A percentile compares a stretch with the other conserved stretches of the same genome.
Evolutionary conservation across 1,140 invertebrate genomes (phyloP).

Genomic region (Grapholita molesta): DNA sequence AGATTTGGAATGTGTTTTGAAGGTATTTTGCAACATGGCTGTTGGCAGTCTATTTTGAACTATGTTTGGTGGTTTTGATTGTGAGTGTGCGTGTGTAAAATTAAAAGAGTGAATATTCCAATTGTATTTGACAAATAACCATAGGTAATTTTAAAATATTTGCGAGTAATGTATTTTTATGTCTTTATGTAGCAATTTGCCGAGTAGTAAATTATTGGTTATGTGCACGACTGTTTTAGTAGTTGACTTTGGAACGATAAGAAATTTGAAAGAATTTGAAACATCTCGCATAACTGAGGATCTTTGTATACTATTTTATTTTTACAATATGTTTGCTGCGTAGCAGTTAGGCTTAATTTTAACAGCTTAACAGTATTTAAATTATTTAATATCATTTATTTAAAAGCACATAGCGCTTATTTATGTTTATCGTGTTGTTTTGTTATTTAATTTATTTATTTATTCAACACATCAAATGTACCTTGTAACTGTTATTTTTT

Average conservation of each 20-base stretch:
- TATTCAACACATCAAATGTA: not conserved
- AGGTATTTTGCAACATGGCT: not conserved
- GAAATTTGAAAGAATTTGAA: too few relatives aligned
- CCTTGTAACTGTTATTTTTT: conserved; percentile 1
- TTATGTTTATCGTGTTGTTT: not conserved
- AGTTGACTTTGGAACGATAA: too few relatives aligned
- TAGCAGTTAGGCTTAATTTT: not conserved
- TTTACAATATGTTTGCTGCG: not conserved
- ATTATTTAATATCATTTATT: not conserved
- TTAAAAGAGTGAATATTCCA: not conserved
- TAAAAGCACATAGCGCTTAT: not conserved
- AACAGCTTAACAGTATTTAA: not conserved
- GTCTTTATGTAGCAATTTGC: not conserved
- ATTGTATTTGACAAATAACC: not conserved
- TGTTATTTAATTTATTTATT: not conserved
- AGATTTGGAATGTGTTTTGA: not conserved
- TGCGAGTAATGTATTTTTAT: not conserved
- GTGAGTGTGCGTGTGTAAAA: not conserved
- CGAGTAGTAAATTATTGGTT: not conserved
- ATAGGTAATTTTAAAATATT: not conserved
- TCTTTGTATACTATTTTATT: not conserved
- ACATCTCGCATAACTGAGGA: not conserved
- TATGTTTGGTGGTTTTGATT: not conserved
- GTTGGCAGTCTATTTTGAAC: not conserved
- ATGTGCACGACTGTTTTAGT: not conserved